Conservation (phyloP, 1,140 invertebrate species). For the Neoseiulus cucumeris region DNA sequence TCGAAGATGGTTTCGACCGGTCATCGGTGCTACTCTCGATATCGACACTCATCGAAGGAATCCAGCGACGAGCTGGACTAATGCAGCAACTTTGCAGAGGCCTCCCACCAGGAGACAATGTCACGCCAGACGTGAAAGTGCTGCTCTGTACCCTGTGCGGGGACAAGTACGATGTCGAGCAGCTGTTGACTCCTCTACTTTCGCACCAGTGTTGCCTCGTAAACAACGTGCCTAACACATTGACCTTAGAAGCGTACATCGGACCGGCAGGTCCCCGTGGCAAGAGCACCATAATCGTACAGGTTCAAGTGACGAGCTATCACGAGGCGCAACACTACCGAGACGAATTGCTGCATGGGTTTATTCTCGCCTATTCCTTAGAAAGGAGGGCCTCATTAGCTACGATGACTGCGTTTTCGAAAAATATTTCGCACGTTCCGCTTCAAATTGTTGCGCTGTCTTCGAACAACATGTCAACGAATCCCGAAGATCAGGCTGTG, state of each 20-base stretch:
- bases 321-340: constrained; percentile 68
- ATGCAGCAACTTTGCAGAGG: constrained; percentile 41
- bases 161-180: constrained; percentile 74
- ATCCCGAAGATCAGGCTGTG: neutral
- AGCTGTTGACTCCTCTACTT: constrained; percentile 64
- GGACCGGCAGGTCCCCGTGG: constrained; percentile 51
- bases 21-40: constrained; percentile 16
- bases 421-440: constrained; percentile 77
- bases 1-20: constrained; percentile 30
- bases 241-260: constrained; percentile 71
- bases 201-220: constrained; percentile 68
- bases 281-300: constrained; percentile 33
- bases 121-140: constrained; percentile 49
- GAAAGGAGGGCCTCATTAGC: constrained; percentile 82
- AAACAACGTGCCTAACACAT: constrained; percentile 53
- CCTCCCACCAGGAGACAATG: constrained; percentile 47
- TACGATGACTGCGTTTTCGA: constrained; percentile 77
- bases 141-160: constrained; percentile 95
- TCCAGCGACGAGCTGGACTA: constrained; percentile 46
- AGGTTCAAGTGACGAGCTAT: constrained; percentile 84
- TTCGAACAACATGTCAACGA: constrained; percentile 57
- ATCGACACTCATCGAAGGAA: constrained; percentile 42
- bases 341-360: constrained; percentile 81
- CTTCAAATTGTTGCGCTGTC: constrained; percentile 76
- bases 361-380: constrained; percentile 83